Percentiles rank a stretch among this genome's conserved stretches.
Evolutionary conservation across 2,888 invertebrate species (phyloP).

Genomic region (Ichneumoninae sp.): DNA sequence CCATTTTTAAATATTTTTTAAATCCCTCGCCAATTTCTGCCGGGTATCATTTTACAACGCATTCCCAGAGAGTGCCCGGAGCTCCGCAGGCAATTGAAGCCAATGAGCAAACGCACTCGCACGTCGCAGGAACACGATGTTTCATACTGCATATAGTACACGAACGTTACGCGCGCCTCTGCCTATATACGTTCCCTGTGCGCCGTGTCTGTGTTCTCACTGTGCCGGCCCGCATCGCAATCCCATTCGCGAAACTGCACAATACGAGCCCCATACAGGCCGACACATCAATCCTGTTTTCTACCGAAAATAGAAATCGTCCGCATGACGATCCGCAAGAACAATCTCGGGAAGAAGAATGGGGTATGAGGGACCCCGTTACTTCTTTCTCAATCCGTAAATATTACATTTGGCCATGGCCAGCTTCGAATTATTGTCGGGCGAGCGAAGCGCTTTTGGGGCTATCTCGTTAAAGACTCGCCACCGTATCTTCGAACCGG

Average conservation of each 20-base stretch:
- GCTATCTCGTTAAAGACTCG: background rate
- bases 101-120: constrained; percentile 47
- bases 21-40: constrained; percentile 27
- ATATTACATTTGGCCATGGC: background rate
- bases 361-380: too few species aligned
- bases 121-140: constrained; percentile 23
- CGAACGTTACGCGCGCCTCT: constrained; percentile 26
- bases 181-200: background rate
- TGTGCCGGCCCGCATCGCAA: background rate
- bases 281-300: background rate
- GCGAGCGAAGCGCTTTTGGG: background rate
- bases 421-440: background rate
- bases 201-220: background rate
- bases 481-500: background rate
- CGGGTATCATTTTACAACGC: constrained; percentile 13
- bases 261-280: background rate
- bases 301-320: background rate
- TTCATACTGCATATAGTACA: constrained; percentile 31
- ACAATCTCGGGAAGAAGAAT: too few species aligned
- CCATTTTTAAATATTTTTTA: constrained; percentile 19
- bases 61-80: constrained; percentile 18
- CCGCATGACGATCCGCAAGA: background rate
- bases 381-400: too few species aligned
- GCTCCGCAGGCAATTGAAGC: constrained; percentile 43
- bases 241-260: background rate